Conservation (phyloP, 1,140 invertebrate species). For the Drosophila erecta region DNA sequence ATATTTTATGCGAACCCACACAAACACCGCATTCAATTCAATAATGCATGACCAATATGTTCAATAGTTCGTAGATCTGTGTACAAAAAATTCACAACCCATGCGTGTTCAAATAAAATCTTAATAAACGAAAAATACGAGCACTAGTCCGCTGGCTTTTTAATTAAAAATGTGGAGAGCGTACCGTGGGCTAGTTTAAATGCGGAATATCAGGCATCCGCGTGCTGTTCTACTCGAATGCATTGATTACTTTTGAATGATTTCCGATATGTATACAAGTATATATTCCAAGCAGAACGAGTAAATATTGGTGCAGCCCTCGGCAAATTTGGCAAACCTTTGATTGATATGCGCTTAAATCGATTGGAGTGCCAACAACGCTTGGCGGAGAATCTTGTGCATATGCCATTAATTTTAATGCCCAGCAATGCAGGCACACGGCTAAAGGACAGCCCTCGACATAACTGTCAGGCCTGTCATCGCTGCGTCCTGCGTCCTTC, state of each 20-base stretch:
- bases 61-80: conserved; percentile 1
- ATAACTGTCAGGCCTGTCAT: conserved; percentile 36
- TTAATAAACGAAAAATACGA: conserved; percentile 20
- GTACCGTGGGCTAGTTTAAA: conserved; percentile 29
- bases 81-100: conserved; percentile 13
- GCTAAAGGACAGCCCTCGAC: conserved; percentile 3
- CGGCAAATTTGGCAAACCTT: conserved; percentile 51
- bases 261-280: conserved; percentile 29
- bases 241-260: conserved; percentile 28
- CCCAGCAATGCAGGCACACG: conserved; percentile 17
- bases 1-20: conserved; percentile 30
- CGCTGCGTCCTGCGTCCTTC: conserved; percentile 23
- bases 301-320: conserved; percentile 64
- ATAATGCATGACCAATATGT: conserved; percentile 33
- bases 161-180: conserved; percentile 58
- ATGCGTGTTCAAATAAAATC: conserved; percentile 15
- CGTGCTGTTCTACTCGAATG: conserved; percentile 33
- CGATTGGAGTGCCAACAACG: conserved; percentile 26
- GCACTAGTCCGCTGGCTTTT: conserved; percentile 23
- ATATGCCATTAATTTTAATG: conserved; percentile 75
- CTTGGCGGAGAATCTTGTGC: conserved; percentile 3
- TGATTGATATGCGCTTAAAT: conserved; percentile 72
- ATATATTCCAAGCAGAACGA: conserved; percentile 49
- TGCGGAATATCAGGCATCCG: conserved; percentile 66
- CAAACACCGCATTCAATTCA: conserved; percentile 24